Evolutionary conservation across 2,797 vertebrate species (phyloP).

Genomic region (Columba guinea): DNA sequence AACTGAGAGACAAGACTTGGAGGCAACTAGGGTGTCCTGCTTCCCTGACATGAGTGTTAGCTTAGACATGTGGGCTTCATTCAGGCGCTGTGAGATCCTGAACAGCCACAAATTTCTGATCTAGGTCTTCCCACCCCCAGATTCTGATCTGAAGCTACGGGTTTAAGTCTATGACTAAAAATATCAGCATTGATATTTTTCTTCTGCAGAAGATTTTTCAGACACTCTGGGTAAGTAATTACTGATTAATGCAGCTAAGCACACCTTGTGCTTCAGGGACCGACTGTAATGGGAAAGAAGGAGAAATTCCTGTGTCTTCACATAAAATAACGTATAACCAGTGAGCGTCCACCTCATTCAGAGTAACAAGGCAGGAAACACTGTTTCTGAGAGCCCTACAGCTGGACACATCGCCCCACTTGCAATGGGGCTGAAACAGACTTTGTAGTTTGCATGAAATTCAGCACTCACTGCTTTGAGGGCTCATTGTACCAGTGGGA

Average conservation of each 20-base stretch:
- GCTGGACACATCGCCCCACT: neutral
- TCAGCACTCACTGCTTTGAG: neutral
- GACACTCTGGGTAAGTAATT: neutral
- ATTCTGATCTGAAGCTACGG: neutral
- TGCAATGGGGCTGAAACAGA: neutral
- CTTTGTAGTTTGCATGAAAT: neutral
- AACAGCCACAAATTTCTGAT: neutral
- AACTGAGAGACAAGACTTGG: neutral
- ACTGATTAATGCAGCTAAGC: neutral
- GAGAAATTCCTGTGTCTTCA: neutral
- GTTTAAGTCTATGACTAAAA: neutral
- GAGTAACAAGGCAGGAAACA: neutral
- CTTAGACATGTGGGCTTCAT: neutral
- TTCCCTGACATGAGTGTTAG: neutral
- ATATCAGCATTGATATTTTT: neutral
- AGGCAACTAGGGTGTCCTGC: neutral
- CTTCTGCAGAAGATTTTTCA: neutral
- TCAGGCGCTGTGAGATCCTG: neutral
- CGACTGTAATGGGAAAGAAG: neutral
- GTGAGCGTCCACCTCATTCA: neutral
- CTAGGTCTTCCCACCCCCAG: neutral
- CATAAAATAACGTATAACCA: neutral
- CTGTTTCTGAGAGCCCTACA: neutral
- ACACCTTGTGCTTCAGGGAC: neutral
- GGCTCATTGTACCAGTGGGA: neutral